Conservation (phyloP, 2,888 invertebrate species). For the Magallana nippona region DNA sequence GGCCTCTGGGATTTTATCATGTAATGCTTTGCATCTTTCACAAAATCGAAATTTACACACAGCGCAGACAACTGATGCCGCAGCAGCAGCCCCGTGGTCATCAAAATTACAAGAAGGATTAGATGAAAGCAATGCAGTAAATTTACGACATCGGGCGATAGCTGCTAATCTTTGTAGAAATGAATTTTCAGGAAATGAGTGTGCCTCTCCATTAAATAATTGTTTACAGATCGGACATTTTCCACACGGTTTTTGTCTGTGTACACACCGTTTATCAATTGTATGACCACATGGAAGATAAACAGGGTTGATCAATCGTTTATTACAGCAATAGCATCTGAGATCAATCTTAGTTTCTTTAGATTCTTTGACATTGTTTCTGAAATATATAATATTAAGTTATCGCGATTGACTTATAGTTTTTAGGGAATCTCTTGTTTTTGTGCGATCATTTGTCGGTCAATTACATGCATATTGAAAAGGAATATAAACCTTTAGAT, state of each 20-base stretch:
- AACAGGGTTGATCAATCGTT: background rate
- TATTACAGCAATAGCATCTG: background rate
- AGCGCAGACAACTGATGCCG: background rate
- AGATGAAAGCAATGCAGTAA: background rate
- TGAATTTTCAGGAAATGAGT: background rate
- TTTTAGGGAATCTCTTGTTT: no score
- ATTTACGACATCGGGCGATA: background rate
- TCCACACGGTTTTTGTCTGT: background rate
- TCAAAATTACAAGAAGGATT: conserved; percentile 8
- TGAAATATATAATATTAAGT: no score
- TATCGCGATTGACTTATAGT: no score
- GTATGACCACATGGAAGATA: conserved; percentile 8
- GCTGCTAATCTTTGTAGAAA: background rate
- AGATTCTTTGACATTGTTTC: no score
- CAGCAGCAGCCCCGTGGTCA: background rate
- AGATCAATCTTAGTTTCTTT: background rate
- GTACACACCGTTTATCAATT: background rate
- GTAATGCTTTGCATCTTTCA: background rate
- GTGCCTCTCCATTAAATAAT: background rate
- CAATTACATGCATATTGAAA: no score
- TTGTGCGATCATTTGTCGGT: no score
- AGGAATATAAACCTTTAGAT: no score
- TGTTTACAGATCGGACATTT: background rate
- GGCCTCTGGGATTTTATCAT: background rate
- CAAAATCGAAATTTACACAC: background rate